These are phyloP conservation scores for Sipha flava DNA, from an alignment of 1,140 invertebrate species.

Conservation along the genomic window DNA sequence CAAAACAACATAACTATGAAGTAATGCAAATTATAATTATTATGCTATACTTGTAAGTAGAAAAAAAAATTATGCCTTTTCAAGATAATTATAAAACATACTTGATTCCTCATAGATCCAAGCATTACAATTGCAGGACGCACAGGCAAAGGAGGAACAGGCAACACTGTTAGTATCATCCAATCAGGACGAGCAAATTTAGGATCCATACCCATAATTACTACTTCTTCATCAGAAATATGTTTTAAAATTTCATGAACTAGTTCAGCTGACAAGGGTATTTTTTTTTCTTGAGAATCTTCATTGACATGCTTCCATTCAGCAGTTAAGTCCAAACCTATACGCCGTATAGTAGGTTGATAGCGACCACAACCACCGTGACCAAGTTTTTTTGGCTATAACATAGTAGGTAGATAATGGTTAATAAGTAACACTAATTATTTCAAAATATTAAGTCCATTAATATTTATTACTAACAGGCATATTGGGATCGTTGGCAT, in stretches of 20 bases:
- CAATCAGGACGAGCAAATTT: slow-evolving; percentile 95
- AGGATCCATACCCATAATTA: slow-evolving; percentile 91
- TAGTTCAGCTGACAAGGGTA: slow-evolving; percentile 82
- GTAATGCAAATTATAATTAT: too few relatives aligned
- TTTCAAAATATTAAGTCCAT: background rate
- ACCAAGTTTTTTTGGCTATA: slow-evolving; percentile 58
- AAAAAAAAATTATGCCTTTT: background rate
- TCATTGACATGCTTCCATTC: slow-evolving; percentile 99
- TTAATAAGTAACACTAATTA: background rate
- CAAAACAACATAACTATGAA: too few relatives aligned
- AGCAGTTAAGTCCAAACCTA: slow-evolving; percentile 83
- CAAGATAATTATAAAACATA: slow-evolving; percentile 34
- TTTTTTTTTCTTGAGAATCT: slow-evolving; percentile 94
- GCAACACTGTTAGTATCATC: slow-evolving; percentile 97
- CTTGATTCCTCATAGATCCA: slow-evolving; percentile 90
- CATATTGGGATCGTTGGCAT: slow-evolving; percentile 40
- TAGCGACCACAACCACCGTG: slow-evolving; percentile 96
- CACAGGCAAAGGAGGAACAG: slow-evolving; percentile 88
- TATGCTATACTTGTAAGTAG: background rate
- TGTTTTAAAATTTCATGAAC: slow-evolving; percentile 95
- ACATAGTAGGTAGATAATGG: background rate
- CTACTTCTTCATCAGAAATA: slow-evolving; percentile 95
- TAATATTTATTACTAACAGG: slow-evolving; percentile 1
- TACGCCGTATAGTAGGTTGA: slow-evolving; percentile 83
- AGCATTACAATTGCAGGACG: slow-evolving; percentile 98